Evolutionary conservation across 2,113 vertebrate genomes (phyloP).

Genomic region (Elgaria multicarinata): DNA sequence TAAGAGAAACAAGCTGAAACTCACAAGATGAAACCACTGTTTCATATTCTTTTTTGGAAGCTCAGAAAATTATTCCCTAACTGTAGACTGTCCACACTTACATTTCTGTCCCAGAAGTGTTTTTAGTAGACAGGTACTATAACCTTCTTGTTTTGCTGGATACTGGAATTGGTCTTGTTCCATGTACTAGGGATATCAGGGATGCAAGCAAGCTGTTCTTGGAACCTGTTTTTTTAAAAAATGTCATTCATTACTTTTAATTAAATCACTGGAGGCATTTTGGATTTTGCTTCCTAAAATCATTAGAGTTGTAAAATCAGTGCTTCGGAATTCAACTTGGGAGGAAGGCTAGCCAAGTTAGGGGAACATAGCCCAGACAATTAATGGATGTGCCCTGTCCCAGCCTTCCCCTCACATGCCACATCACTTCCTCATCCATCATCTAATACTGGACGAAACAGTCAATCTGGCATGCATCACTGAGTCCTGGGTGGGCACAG

Average conservation of each 20-base stretch:
- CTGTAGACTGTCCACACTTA: background rate
- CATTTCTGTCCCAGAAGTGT: fast-evolving
- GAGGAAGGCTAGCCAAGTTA: background rate
- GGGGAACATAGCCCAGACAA: conserved; percentile 13
- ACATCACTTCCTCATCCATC: no score
- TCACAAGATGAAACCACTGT: background rate
- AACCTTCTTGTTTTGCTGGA: background rate
- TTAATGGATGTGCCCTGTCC: no score
- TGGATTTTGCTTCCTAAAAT: conserved; percentile 30
- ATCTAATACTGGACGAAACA: no score
- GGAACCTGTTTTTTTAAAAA: conserved; percentile 60
- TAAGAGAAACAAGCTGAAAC: fast-evolving
- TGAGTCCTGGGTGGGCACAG: no score
- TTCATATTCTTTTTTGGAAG: fast-evolving
- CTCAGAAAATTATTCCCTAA: background rate
- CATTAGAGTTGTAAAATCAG: conserved; percentile 47
- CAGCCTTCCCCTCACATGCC: no score
- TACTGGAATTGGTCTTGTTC: background rate
- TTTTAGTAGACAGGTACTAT: background rate
- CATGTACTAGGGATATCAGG: background rate
- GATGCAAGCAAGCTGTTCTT: conserved; percentile 37
- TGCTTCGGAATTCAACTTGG: background rate
- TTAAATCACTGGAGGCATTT: conserved; percentile 49
- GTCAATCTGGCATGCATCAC: no score
- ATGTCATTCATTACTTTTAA: conserved; percentile 64